phyloP scores from a whole-genome alignment of 2,113 vertebrate genomes.

The Pavo muticus region DNA sequence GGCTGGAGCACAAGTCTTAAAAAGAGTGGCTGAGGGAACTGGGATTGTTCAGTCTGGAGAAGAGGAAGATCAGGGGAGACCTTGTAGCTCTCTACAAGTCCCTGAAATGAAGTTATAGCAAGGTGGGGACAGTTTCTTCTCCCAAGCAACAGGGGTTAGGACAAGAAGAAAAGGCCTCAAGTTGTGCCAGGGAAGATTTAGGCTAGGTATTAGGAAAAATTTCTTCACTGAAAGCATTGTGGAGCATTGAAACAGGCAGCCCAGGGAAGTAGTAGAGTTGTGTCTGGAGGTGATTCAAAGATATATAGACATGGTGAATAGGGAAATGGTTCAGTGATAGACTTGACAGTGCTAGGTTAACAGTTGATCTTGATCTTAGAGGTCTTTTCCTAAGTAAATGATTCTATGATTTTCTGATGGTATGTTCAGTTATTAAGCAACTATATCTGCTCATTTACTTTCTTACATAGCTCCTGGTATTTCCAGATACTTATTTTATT shows the following conservation, averaged over 20 bases:
- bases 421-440: neutral
- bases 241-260: neutral
- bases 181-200: neutral
- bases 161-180: neutral
- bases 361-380: neutral
- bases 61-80: neutral
- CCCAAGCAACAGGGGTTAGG: neutral
- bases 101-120: neutral
- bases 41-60: no score
- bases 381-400: neutral
- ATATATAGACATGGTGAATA: no score
- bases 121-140: neutral
- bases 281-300: neutral
- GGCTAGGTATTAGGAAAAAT: neutral
- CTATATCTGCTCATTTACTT: neutral
- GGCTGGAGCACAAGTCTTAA: neutral
- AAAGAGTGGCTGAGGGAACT: no score
- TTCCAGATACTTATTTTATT: neutral
- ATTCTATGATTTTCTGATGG: neutral
- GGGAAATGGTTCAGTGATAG: neutral
- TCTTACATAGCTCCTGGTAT: neutral
- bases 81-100: neutral
- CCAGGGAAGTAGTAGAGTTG: neutral
- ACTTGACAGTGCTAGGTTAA: neutral
- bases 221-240: neutral